Percentiles rank a stretch among this genome's conserved stretches.
phyloP scores from a whole-genome alignment of 53 echinoderm and acorn worm genomes.

The Stichopus horrens region DNA sequence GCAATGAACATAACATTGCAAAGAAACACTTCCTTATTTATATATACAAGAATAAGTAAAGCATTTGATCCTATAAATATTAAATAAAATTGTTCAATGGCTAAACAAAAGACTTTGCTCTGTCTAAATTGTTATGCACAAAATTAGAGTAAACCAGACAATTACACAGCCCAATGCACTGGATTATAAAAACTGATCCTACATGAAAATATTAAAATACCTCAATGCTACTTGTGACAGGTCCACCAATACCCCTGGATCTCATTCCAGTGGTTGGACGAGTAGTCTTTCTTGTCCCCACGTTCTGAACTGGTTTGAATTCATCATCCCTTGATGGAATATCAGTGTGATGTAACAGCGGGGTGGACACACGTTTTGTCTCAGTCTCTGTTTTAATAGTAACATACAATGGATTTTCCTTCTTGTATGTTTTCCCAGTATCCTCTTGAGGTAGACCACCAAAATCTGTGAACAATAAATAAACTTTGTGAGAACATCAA shows the following conservation, averaged over 20 bases:
- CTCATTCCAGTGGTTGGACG: constrained; percentile 68
- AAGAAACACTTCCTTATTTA: too few relatives aligned
- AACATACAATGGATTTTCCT: constrained; percentile 8
- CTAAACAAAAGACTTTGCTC: too few relatives aligned
- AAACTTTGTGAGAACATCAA: neutral
- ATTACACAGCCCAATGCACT: too few relatives aligned
- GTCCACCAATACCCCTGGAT: constrained; percentile 80
- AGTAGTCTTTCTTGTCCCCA: neutral
- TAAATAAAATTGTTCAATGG: too few relatives aligned
- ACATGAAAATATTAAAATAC: constrained; percentile 25
- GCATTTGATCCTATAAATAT: too few relatives aligned
- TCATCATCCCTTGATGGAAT: neutral
- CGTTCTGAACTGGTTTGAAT: neutral
- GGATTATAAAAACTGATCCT: too few relatives aligned
- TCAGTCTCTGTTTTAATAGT: constrained; percentile 25
- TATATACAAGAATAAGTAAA: too few relatives aligned
- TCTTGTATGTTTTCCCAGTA: constrained; percentile 31
- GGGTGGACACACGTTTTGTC: neutral
- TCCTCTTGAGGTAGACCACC: constrained; percentile 66
- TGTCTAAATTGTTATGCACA: too few relatives aligned
- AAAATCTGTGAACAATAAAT: constrained; percentile 39
- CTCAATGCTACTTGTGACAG: constrained; percentile 88
- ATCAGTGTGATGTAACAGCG: neutral
- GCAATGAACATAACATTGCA: too few relatives aligned
- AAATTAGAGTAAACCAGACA: too few relatives aligned